phyloP scores from a whole-genome alignment of 2,113 vertebrate genomes.

The Platanista minor region DNA sequence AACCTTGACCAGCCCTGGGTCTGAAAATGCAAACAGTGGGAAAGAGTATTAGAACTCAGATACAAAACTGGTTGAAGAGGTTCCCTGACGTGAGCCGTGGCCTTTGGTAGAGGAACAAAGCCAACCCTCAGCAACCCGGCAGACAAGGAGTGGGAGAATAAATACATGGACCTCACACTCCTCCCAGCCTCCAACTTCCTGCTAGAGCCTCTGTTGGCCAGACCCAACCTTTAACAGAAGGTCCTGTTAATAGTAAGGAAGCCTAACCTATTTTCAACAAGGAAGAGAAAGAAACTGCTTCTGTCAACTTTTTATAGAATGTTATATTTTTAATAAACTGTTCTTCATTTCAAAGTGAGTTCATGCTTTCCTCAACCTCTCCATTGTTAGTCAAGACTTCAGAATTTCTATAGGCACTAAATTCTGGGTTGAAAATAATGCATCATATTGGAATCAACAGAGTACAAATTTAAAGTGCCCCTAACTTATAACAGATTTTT shows the following conservation, averaged over 20 bases:
- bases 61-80: background rate
- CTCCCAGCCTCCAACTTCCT: background rate
- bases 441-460: background rate
- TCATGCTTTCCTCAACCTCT: background rate
- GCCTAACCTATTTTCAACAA: background rate
- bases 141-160: background rate
- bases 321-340: background rate
- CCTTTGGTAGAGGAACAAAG: background rate
- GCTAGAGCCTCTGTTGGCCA: background rate
- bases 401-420: background rate
- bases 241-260: background rate
- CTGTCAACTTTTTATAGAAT: background rate
- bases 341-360: background rate
- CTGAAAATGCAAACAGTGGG: background rate
- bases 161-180: background rate
- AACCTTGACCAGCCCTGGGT: background rate
- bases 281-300: background rate
- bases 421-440: conserved; percentile 2
- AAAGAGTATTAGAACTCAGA: background rate
- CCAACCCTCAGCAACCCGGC: background rate
- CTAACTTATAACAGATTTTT: conserved; percentile 65
- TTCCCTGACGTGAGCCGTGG: background rate
- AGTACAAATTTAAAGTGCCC: background rate
- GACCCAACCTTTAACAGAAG: background rate
- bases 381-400: background rate